Conservation (phyloP, 2,113 vertebrate species). For the Malurus alboscapulatus region DNA sequence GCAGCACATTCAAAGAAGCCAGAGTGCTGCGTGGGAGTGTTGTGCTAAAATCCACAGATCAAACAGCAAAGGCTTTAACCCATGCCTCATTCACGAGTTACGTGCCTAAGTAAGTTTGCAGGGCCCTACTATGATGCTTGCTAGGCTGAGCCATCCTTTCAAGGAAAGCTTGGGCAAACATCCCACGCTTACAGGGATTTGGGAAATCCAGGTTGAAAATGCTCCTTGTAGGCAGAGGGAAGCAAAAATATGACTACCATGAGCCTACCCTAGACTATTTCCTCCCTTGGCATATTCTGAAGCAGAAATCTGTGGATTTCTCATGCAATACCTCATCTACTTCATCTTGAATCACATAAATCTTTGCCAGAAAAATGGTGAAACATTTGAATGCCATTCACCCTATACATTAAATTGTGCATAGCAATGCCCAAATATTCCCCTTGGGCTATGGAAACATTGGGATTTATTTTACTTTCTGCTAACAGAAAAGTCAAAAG, state of each 20-base stretch:
- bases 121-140: accelerated
- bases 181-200: not conserved
- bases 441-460: not conserved
- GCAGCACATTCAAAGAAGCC: not conserved
- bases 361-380: not conserved
- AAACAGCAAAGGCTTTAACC: not conserved
- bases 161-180: not conserved
- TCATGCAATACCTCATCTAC: not conserved
- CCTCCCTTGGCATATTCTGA: not conserved
- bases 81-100: not conserved
- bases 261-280: not conserved
- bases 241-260: not conserved
- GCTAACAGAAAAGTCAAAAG: not conserved
- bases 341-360: not conserved
- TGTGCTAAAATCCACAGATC: not conserved
- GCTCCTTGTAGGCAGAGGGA: not conserved
- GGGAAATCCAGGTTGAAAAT: not conserved
- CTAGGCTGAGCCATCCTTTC: not conserved
- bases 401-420: not conserved
- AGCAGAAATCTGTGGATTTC: not conserved
- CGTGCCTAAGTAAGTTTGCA: not conserved
- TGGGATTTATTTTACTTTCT: not conserved
- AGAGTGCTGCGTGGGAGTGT: not conserved
- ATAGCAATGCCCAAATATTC: not conserved
- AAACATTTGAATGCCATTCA: not conserved